Evolutionary conservation across 2,797 vertebrate species (phyloP), one percentile per base, ranked within the genome.

Genomic region (Fratercula arctica): DNA sequence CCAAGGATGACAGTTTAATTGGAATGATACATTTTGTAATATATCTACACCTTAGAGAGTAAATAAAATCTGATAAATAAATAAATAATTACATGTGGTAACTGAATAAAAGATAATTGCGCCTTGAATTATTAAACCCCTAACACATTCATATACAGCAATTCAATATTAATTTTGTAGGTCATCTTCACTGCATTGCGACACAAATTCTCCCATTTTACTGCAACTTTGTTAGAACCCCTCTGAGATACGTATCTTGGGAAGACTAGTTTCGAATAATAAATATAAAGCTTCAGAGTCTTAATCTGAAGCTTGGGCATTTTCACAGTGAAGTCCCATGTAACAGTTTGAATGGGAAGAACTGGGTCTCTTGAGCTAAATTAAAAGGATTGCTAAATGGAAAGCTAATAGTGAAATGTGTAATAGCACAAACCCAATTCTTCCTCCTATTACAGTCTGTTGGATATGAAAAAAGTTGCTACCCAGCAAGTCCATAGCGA

Each of bases 211-310:
- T 78, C 45, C 45, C 15, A 76, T 26, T 73, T 51, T 41, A 75
- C 10, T 41, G 8, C 26, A 85, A 24, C 17, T 79, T 51, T 16
- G 5, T 13, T 14, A 74, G 74, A 74, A 54, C 18, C 1, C 0
- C 6, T 56, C 21, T 16, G 24, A 77, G n/a, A 39, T 25, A 2
- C 0, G 0, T 21, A n/a, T 12, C 26, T 74, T 18, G 12, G 33
- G 25, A 85, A 46, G 46, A 57, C 3, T 43, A 5, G 6, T 76
- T 72, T 73, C 35, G 37, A 61, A 33, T 14, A 76, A 26, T 11
- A 60, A 82, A 54, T 25, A 37, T 2, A 43, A 84, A 76, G 11
- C 9, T 60, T 54, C 43, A 48, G 41, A 67, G 45, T 50, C 33
- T n/a, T 31, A 31, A 33, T 16, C 41, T 64, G 16, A n/a, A 73